Evolutionary conservation across 2,113 vertebrate species (phyloP), one percentile per base, ranked within the genome.

Genomic region (Chiloscyllium plagiosum): DNA sequence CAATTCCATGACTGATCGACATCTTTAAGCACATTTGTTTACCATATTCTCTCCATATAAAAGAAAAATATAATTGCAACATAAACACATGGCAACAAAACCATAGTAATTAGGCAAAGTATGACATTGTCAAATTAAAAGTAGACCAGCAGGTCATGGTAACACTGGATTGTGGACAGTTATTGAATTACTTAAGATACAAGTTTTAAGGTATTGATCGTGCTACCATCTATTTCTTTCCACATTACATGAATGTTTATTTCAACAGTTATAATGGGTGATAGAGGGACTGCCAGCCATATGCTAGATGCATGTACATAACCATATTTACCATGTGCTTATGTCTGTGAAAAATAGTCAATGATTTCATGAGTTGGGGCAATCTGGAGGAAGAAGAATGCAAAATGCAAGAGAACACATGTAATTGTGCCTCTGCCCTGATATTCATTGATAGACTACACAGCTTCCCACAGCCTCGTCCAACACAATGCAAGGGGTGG

Each of bases 81-180:
- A 12, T 37, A 37, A 19, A 66, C 12, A 29, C 89, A 93, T 66
- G 33, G n/a, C 6, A 66, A 66, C 56, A 68, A 50, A 93, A 93
- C 56, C 33, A 0, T n/a, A 42, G 65, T 66, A 68, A 76, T 68
- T 93, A 68, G 33, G 61, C 61, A 93, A 93, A 93, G n/a, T 68
- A 68, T 68, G 66, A 93, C 61, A 93, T 93, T 93, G n/a, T 93
- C 29, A 93, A 65, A 66, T 65, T 93, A 93, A 37, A 66, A 93
- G 61, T 37, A 0, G 5, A 22, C n/a, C 33, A 68, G 80, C 80
- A 22, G 80, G 37, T 83, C 80, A 65, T 29, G 65, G 29, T 89
- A 90, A 90, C 13, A 4, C 50, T 61, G 12, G 50, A 6, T 90
- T 68, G 33, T 37, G 66, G 87, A 15, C 29, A 13, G 33, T 33